These are phyloP conservation scores for Melanotus villosus DNA, from an alignment of 2,888 invertebrate genomes.

Conservation along the genomic window DNA sequence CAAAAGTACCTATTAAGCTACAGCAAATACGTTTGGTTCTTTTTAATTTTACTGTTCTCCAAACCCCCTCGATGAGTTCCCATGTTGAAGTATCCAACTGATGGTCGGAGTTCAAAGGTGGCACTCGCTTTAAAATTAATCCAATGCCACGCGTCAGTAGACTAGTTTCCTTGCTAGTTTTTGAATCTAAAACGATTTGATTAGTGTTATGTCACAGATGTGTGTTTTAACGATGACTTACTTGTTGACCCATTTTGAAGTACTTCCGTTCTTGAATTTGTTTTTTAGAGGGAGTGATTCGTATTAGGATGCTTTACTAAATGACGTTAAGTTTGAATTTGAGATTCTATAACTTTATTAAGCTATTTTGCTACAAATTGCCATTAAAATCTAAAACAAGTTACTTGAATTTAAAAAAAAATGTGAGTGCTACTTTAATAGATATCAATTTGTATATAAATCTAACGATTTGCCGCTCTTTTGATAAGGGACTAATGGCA, in stretches of 20 bases:
- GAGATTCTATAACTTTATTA: too few species aligned
- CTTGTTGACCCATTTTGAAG: slow-evolving; percentile 23
- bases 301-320: not conserved
- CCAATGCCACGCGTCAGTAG: slow-evolving; percentile 1
- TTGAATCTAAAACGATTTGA: slow-evolving; percentile 5
- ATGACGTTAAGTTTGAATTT: not conserved
- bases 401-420: too few species aligned
- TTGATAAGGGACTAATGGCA: too few species aligned
- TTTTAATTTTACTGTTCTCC: not conserved
- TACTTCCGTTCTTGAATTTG: slow-evolving; percentile 22
- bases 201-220: slow-evolving; percentile 15
- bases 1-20: not conserved
- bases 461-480: too few species aligned
- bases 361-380: too few species aligned
- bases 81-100: not conserved
- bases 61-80: not conserved
- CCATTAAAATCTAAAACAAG: too few species aligned
- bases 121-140: slow-evolving; percentile 1
- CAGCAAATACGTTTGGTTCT: not conserved
- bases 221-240: slow-evolving; percentile 17
- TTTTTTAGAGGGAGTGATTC: not conserved
- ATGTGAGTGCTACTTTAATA: too few species aligned
- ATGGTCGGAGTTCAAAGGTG: slow-evolving; percentile 1
- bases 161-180: slow-evolving; percentile 1
- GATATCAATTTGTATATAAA: too few species aligned